These are phyloP conservation scores for Glossosoma conforme DNA, from an alignment of 1,140 invertebrate species.

Conservation along the genomic window DNA sequence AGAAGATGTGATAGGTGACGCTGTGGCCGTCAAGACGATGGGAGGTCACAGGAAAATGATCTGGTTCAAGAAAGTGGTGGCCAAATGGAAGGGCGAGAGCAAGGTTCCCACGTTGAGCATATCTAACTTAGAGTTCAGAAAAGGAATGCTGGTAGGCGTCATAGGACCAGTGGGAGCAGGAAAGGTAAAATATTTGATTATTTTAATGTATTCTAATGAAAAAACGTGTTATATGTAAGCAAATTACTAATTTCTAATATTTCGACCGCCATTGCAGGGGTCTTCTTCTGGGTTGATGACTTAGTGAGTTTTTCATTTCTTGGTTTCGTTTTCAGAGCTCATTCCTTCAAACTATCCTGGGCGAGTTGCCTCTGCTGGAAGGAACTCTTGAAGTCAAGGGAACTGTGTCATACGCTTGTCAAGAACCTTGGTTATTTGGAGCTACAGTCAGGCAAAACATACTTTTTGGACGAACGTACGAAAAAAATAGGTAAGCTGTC, in stretches of 20 bases:
- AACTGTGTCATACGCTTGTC: conserved; percentile 64
- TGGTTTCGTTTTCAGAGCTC: conserved; percentile 33
- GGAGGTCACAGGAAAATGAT: neutral
- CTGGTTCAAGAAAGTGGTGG: conserved; percentile 30
- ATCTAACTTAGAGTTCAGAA: conserved; percentile 49
- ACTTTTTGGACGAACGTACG: conserved; percentile 14
- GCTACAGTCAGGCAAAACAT: conserved; percentile 28
- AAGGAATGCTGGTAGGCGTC: conserved; percentile 54
- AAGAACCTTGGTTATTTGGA: conserved; percentile 71
- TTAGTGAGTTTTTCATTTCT: neutral
- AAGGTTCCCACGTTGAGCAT: conserved; percentile 41
- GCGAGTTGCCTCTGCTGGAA: conserved; percentile 48
- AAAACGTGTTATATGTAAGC: too few relatives aligned
- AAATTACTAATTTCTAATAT: too few relatives aligned
- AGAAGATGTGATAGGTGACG: neutral
- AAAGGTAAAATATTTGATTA: too few relatives aligned
- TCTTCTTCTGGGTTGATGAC: too few relatives aligned
- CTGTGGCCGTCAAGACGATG: neutral
- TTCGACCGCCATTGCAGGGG: too few relatives aligned
- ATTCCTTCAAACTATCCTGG: conserved; percentile 57
- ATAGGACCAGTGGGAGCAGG: conserved; percentile 62
- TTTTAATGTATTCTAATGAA: neutral
- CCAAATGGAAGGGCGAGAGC: conserved; percentile 35
- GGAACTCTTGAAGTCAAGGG: conserved; percentile 56
- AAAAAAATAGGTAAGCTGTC: conserved; percentile 7